Base-by-base conservation (phyloP, 1,140 invertebrate genomes). In the Elysia chlorotica region DNA sequence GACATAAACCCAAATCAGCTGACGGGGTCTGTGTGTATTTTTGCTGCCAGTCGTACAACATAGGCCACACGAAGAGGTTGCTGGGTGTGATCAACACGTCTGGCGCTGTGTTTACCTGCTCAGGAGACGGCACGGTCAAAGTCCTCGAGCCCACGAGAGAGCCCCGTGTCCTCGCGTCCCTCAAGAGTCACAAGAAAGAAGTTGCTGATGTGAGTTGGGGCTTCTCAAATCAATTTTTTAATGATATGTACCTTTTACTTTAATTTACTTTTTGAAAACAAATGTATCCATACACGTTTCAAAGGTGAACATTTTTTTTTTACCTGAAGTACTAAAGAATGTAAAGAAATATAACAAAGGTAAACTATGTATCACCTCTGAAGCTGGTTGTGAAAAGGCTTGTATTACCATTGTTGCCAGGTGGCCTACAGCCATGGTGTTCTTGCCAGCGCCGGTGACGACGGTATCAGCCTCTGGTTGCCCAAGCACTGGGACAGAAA, bases 401-500 rank as follows among this genome's bases (percentile, higher is more conserved):
- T n/a, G n/a, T n/a, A n/a, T n/a, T n/a, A n/a, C n/a, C n/a, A n/a
- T n/a, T n/a, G 31, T 80, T 59, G 41, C 41, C 71, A 84, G 83
- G 76, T 84, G 63, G 72, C 74, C 33, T 81, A 77, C 54, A 75
- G 80, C 41, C 81, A 81, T 65, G 76, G 76, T 54, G 74, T 83
- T 19, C 68, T 84, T 53, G 83, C 78, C 17, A 80, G 76, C 76
- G 81, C 83, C 14, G 76, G 79, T 38, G 81, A 82, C 72, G 67
- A 76, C 14, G 78, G 65, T 54, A 71, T 84, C n/a, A 78, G 79
- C 6, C 73, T 84, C 17, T 82, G 80, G 81, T 68, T 74, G 65
- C 81, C 81, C n/a, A 81, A 78, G 74, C 31, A 57, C 25, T 69
- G 53, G 53, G 53, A 28, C 10, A 19, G 19, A 36, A 53, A 67